A percentile compares a stretch with the other conserved stretches of the same genome.
Evolutionary conservation across 2,113 vertebrate genomes (phyloP).

Genomic region (Picathartes gymnocephalus): DNA sequence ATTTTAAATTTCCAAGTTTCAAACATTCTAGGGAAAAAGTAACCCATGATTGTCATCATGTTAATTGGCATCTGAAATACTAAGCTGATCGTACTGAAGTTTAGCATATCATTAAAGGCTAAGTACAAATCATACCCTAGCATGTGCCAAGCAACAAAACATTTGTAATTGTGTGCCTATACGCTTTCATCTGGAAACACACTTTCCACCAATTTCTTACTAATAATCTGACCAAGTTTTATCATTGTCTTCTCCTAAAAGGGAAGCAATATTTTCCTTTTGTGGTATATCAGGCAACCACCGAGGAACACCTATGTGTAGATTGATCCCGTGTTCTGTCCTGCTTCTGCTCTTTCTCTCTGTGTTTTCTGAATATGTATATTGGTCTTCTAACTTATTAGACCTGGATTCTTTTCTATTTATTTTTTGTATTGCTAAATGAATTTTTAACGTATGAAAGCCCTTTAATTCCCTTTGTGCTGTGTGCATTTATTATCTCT

Average conservation of each 20-base stretch:
- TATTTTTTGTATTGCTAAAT: background rate
- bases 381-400: background rate
- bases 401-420: background rate
- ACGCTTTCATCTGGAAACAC: background rate
- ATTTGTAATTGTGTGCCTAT: background rate
- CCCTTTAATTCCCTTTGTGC: background rate
- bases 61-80: background rate
- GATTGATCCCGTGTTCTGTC: background rate
- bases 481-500: background rate
- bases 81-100: background rate
- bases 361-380: background rate
- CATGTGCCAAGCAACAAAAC: background rate
- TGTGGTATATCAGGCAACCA: background rate
- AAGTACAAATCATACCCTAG: background rate
- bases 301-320: background rate
- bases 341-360: background rate
- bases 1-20: conserved; percentile 14
- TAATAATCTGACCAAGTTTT: background rate
- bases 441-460: background rate
- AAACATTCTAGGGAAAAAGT: background rate
- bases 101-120: background rate
- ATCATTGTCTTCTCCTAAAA: background rate
- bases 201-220: background rate
- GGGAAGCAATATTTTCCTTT: background rate
- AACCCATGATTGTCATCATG: background rate